These are phyloP conservation scores for Nymphalis urticae DNA, from an alignment of 2,888 invertebrate genomes.

Conservation along the genomic window DNA sequence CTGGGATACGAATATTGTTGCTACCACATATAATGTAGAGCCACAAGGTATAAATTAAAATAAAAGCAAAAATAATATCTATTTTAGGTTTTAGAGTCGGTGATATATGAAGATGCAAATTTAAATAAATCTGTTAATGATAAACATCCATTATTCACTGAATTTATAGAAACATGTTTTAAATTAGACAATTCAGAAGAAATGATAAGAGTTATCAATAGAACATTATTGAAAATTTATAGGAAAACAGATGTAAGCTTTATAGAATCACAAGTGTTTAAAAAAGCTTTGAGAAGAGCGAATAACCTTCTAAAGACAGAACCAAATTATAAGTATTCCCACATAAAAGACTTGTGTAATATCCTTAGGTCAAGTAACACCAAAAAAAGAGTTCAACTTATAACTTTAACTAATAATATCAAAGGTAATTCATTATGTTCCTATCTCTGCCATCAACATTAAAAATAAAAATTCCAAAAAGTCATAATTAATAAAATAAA, in stretches of 20 bases:
- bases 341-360: slow-evolving; percentile 56
- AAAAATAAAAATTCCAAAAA: too few species aligned
- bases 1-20: too few species aligned
- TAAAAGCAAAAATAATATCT: background rate
- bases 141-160: slow-evolving; percentile 45
- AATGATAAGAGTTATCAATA: slow-evolving; percentile 55
- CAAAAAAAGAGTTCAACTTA: slow-evolving; percentile 51
- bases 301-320: slow-evolving; percentile 44
- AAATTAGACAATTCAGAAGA: slow-evolving; percentile 48
- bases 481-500: background rate
- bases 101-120: slow-evolving; percentile 21
- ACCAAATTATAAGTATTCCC: slow-evolving; percentile 54
- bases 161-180: slow-evolving; percentile 54
- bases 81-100: slow-evolving; percentile 38
- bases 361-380: slow-evolving; percentile 44
- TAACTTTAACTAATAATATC: slow-evolving; percentile 49
- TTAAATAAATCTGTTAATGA: slow-evolving; percentile 36
- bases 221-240: slow-evolving; percentile 51
- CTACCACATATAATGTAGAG: too few species aligned
- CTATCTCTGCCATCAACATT: background rate
- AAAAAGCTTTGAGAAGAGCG: slow-evolving; percentile 45
- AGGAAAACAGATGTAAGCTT: slow-evolving; percentile 44
- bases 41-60: background rate
- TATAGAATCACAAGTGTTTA: slow-evolving; percentile 48
- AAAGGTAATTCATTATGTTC: slow-evolving; percentile 36